Evolutionary conservation across 2,888 invertebrate genomes (phyloP), one percentile per base, ranked within the genome.

Genomic region (Arge pagana): DNA sequence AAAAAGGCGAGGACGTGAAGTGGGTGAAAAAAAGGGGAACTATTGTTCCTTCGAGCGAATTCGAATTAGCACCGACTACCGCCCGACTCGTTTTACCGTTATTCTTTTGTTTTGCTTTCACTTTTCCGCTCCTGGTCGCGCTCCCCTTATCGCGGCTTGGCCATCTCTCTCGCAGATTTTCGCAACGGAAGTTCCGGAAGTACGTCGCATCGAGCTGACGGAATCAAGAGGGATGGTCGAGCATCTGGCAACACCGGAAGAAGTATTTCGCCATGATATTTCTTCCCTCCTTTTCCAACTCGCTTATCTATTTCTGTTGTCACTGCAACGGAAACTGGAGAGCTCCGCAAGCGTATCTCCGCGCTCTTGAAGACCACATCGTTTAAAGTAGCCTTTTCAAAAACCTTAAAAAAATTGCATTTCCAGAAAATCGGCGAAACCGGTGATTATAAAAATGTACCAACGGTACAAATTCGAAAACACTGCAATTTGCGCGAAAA

Each of bases 201-300:
- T 23, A 23, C n/a, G 21, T 45, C 21, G 33, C 16, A 33, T 42
- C 30, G 42, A 42, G 16, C 31, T 11, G 21, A 42, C 19, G 19
- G 42, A 45, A 45, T 45, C 33, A 45, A 45, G 45, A 45, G 45
- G 24, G 35, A 45, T 45, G 45, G 45, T 33, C 21, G 21, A 45
- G 45, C 45, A 45, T 45, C 45, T 45, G 33, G 45, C 13, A 45
- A 31, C 45, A 15, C 23, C 33, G 33, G 45, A 45, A 31, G 10
- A 11, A 35, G 45, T 33, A 45, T 45, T 45, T 35, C 45, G 15
- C 35, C 35, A 45, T 31, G 23, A 33, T 45, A 45, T 33, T 31
- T 6, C 13, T 31, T 33, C n/a, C 18, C 16, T 35, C 3, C 24
- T 23, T 45, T 23, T 23, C n/a, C 15, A n/a, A n/a, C n/a, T n/a